Evolutionary conservation across 2,113 vertebrate genomes (phyloP).

Genomic region (Stercorarius parasiticus): DNA sequence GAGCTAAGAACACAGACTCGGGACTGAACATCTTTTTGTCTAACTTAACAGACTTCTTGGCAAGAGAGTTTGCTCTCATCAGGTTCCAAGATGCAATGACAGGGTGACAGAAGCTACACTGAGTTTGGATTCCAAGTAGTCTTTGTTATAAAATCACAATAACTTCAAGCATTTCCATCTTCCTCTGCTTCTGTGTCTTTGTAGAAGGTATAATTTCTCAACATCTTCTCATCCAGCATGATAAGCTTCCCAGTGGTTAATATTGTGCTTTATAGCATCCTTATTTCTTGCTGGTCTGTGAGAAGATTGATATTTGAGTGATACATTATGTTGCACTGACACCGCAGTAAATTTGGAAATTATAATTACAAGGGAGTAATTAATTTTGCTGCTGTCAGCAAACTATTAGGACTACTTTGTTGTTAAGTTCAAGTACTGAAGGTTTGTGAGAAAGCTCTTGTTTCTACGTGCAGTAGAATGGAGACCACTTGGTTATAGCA

Average conservation of each 20-base stretch:
- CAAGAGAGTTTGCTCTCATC: not conserved
- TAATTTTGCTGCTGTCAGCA: not conserved
- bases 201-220: not conserved
- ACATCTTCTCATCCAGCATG: not conserved
- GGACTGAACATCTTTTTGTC: not conserved
- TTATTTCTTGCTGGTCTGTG: not conserved
- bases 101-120: not conserved
- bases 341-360: not conserved
- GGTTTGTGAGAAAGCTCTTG: not conserved
- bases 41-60: not conserved
- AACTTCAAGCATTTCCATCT: not conserved
- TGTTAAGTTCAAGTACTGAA: not conserved
- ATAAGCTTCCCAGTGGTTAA: not conserved
- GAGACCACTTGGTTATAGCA: not conserved
- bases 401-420: not conserved
- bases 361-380: not conserved
- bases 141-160: not conserved
- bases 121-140: not conserved
- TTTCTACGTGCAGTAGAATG: not conserved
- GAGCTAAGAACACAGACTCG: not conserved
- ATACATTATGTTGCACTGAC: not conserved
- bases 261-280: not conserved
- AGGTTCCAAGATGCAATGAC: not conserved
- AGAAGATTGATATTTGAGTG: not conserved
- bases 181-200: not conserved